A percentile compares a stretch with the other conserved stretches of the same genome.
Evolutionary conservation across 2,888 invertebrate species (phyloP).

Genomic region (Magallana nippona): DNA sequence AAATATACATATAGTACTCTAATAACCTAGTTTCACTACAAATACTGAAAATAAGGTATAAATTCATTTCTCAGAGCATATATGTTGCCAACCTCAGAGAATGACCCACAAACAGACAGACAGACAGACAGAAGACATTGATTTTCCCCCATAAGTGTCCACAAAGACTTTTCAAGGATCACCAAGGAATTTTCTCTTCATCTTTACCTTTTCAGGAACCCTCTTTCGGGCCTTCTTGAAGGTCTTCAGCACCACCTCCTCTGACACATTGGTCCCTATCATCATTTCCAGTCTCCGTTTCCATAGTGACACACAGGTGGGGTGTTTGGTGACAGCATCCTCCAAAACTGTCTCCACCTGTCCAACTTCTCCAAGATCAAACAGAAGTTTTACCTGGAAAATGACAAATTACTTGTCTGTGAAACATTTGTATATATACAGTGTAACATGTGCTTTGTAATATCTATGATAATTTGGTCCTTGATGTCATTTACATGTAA

Average conservation of each 20-base stretch:
- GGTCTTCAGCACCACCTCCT: slow-evolving; percentile 49
- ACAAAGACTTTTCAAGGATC: not conserved
- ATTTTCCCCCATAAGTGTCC: too few species aligned
- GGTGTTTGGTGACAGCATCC: slow-evolving; percentile 51
- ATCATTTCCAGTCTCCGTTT: slow-evolving; percentile 50
- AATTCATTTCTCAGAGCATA: too few species aligned
- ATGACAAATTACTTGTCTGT: not conserved
- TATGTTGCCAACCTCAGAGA: too few species aligned
- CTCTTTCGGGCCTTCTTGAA: slow-evolving; percentile 54
- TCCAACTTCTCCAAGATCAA: slow-evolving; percentile 44
- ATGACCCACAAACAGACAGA: too few species aligned
- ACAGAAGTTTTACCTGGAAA: slow-evolving; percentile 55
- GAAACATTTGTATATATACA: not conserved
- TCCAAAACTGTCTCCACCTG: slow-evolving; percentile 49
- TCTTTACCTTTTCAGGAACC: slow-evolving; percentile 54
- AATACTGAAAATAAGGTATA: too few species aligned
- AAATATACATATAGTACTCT: too few species aligned
- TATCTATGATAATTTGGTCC: slow-evolving; percentile 6
- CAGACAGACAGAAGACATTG: not conserved
- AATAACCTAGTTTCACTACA: too few species aligned
- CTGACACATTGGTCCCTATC: slow-evolving; percentile 45
- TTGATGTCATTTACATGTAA: not conserved
- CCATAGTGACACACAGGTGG: slow-evolving; percentile 54
- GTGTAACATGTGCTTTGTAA: slow-evolving; percentile 6
- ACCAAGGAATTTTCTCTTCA: not conserved